Percentiles rank a stretch among this genome's conserved stretches.
Evolutionary conservation across 2,797 vertebrate genomes (phyloP).

Genomic region (Myotis pilosus): DNA sequence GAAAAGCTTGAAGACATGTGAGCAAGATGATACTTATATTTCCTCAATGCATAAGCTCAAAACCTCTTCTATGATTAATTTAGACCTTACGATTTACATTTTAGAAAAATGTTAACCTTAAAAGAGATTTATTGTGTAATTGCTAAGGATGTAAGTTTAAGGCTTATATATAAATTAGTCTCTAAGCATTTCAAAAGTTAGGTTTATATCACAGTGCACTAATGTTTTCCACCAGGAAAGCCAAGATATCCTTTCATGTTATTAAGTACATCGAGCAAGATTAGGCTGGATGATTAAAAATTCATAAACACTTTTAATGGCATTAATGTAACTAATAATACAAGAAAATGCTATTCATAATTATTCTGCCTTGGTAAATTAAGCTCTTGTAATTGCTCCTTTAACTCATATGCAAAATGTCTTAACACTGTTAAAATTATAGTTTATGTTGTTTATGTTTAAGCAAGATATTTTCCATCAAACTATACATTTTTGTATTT

Average conservation of each 20-base stretch:
- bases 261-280: not conserved
- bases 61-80: not conserved
- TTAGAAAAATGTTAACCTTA: constrained; percentile 21
- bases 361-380: constrained; percentile 2
- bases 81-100: not conserved
- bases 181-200: not conserved
- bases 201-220: not conserved
- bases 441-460: not conserved
- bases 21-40: not conserved
- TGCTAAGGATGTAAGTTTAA: not conserved
- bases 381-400: not conserved
- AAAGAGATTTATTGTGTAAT: not conserved
- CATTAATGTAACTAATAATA: constrained; percentile 10
- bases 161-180: not conserved
- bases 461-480: not conserved
- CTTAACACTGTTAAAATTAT: not conserved
- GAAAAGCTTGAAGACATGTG: not conserved
- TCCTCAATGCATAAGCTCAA: not conserved
- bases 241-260: not conserved
- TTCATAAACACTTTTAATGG: not conserved
- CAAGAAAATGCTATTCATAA: not conserved
- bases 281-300: not conserved
- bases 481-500: not conserved
- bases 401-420: constrained; percentile 1
- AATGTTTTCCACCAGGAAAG: not conserved